Conservation (phyloP, 2,113 vertebrate genomes). For the Rhineura floridana region DNA sequence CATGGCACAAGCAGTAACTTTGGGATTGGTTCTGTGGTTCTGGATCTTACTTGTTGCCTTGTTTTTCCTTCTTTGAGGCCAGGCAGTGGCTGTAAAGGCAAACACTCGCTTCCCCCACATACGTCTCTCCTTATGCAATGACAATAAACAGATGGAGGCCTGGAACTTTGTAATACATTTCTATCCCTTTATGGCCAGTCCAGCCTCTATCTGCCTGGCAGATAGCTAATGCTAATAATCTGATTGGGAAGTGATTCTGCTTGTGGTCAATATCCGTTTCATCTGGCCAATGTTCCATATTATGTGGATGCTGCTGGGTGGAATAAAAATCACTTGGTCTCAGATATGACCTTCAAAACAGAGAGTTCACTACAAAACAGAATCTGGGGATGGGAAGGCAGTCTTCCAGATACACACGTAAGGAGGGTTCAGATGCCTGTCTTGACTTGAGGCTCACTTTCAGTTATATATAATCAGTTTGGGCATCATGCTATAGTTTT, state of each 20-base stretch:
- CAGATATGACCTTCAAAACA: background rate
- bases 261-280: background rate
- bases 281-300: background rate
- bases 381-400: background rate
- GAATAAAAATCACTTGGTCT: background rate
- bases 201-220: background rate
- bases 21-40: background rate
- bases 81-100: background rate
- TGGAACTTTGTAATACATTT: background rate
- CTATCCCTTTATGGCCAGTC: background rate
- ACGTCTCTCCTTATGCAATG: background rate
- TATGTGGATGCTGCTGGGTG: background rate
- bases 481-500: background rate
- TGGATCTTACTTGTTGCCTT: background rate
- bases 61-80: background rate
- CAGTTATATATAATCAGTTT: background rate
- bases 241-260: background rate
- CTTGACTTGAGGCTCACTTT: background rate
- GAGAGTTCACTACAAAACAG: background rate
- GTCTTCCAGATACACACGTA: background rate
- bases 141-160: conserved; percentile 4
- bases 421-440: background rate
- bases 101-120: background rate
- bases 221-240: background rate
- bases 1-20: background rate